phyloP scores from a whole-genome alignment of 2,797 vertebrate genomes.

The Cyprinodon diabolis region DNA sequence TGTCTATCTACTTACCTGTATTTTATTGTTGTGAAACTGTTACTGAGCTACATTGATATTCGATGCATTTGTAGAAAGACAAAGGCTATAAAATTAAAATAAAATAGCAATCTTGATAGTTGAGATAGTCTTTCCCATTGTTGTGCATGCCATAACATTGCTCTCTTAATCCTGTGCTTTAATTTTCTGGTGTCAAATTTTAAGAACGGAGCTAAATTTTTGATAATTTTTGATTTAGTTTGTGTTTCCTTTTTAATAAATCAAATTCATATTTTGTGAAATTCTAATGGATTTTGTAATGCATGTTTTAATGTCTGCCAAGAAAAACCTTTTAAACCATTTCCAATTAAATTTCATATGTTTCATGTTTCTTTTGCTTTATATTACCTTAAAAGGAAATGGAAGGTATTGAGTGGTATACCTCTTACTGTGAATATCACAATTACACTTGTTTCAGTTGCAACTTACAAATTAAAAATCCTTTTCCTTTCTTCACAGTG shows the following conservation, averaged over 20 bases:
- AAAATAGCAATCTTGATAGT: too few species aligned
- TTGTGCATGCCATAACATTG: neutral
- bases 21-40: too few species aligned
- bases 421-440: constrained; percentile 18
- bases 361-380: constrained; percentile 39
- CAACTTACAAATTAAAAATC: constrained; percentile 6
- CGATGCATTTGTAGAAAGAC: too few species aligned
- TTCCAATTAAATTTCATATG: constrained; percentile 33
- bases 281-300: neutral
- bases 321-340: neutral
- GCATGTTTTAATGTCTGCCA: constrained; percentile 1
- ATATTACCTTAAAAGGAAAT: constrained; percentile 38
- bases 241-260: too few species aligned
- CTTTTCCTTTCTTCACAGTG: constrained; percentile 31
- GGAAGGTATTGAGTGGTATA: constrained; percentile 31
- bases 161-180: neutral
- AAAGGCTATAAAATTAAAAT: too few species aligned
- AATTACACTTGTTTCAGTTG: too few species aligned
- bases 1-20: neutral
- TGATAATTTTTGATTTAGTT: too few species aligned
- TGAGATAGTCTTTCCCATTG: neutral
- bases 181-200: neutral
- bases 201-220: neutral
- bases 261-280: neutral
- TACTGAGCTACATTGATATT: too few species aligned